Evolutionary conservation across 2,888 invertebrate genomes (phyloP).

Genomic region (Drosophila monieri): DNA sequence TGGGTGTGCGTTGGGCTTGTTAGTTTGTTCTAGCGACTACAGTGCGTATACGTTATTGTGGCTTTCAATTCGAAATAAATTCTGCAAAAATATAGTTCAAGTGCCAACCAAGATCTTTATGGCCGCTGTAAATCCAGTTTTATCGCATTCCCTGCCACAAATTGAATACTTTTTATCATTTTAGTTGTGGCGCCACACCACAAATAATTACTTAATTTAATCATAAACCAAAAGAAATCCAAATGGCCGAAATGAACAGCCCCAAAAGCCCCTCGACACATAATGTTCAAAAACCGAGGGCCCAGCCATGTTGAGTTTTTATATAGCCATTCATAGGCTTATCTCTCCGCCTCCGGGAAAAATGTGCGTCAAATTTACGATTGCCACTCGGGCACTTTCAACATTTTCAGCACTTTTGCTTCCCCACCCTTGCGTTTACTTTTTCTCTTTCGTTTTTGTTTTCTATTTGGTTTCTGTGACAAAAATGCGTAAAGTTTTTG

Average conservation of each 20-base stretch:
- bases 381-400: constrained; percentile 63
- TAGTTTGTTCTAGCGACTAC: constrained; percentile 58
- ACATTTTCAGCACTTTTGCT: constrained; percentile 69
- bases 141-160: constrained; percentile 32
- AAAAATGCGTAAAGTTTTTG: constrained; percentile 66
- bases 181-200: constrained; percentile 58
- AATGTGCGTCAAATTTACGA: constrained; percentile 69
- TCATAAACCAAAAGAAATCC: constrained; percentile 55
- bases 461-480: constrained; percentile 52
- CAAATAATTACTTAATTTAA: constrained; percentile 80
- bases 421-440: constrained; percentile 1
- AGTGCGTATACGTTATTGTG: constrained; percentile 58
- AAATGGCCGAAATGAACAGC: constrained; percentile 14
- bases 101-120: constrained; percentile 26
- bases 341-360: constrained; percentile 50
- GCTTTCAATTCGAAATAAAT: constrained; percentile 24
- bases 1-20: constrained; percentile 41
- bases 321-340: constrained; percentile 71
- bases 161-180: constrained; percentile 50
- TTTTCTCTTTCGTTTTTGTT: constrained; percentile 22
- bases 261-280: constrained; percentile 41
- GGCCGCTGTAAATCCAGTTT: constrained; percentile 32
- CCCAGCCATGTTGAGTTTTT: constrained; percentile 49
- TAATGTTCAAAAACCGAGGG: constrained; percentile 31
- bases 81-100: constrained; percentile 36